Evolutionary conservation across 2,888 invertebrate species (phyloP).

Genomic region (Hydraecia micacea): DNA sequence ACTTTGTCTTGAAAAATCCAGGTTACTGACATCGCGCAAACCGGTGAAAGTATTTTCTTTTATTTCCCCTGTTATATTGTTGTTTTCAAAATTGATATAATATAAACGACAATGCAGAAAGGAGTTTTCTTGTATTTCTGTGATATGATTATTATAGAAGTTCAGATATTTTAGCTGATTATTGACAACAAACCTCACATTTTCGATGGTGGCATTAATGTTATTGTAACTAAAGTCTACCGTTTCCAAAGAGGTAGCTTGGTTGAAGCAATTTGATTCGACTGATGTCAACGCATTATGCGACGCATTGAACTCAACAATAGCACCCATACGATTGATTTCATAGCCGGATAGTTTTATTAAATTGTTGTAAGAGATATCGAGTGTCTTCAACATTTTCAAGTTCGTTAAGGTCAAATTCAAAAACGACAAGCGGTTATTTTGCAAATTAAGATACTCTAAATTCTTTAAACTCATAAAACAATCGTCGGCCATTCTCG

Average conservation of each 20-base stretch:
- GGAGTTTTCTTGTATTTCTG: slow-evolving; percentile 73
- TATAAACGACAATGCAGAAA: slow-evolving; percentile 73
- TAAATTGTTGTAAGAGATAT: slow-evolving; percentile 78
- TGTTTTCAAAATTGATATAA: slow-evolving; percentile 78
- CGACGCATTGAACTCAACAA: slow-evolving; percentile 79
- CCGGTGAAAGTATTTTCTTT: slow-evolving; percentile 77
- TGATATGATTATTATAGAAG: slow-evolving; percentile 77
- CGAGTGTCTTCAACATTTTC: slow-evolving; percentile 73
- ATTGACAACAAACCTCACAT: slow-evolving; percentile 77
- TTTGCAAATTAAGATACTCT: slow-evolving; percentile 69
- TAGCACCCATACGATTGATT: slow-evolving; percentile 73
- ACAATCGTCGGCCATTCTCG: slow-evolving; percentile 72
- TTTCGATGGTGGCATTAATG: slow-evolving; percentile 76
- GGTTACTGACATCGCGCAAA: slow-evolving; percentile 68
- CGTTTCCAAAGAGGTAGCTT: slow-evolving; percentile 71
- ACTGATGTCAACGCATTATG: slow-evolving; percentile 77
- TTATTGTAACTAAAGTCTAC: slow-evolving; percentile 81
- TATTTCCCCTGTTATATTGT: slow-evolving; percentile 76
- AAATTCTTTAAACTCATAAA: slow-evolving; percentile 74
- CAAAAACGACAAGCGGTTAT: slow-evolving; percentile 76
- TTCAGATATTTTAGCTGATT: slow-evolving; percentile 74
- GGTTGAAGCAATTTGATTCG: slow-evolving; percentile 80
- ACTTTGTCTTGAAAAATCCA: slow-evolving; percentile 78
- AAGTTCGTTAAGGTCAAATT: slow-evolving; percentile 78
- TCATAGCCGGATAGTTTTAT: slow-evolving; percentile 76